Base-by-base conservation (phyloP, 2,888 invertebrate genomes). In the Meganola albula region DNA sequence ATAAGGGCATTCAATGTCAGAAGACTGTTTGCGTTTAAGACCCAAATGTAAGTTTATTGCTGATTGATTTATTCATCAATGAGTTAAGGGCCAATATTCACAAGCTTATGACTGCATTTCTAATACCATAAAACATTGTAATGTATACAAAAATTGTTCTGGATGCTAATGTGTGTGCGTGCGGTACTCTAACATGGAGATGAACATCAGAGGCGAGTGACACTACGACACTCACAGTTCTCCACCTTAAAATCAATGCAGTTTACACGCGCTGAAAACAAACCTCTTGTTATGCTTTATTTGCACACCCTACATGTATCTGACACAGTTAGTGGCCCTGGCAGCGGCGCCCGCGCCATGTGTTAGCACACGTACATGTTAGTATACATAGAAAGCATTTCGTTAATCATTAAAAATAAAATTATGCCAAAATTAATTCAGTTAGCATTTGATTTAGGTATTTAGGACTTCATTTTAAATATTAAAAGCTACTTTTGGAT, bases 241-340 rank as follows among this genome's bases (percentile, higher is more conserved):
- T 87, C 87, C 85, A 87, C 87, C 82, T 87, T 87, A 84, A 87
- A 86, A 87, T 87, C 87, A 86, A 87, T 84, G 87, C 84, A 85
- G 86, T 87, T 87, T 76, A 87, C 85, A 82, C 87, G 87, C 72
- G 87, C 87, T 87, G 87, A 86, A 82, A 87, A 85, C 82, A 86
- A 83, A 84, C 73, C 76, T 74, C 67, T 64, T 54, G 74, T 84
- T 83, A 84, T 65, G 69, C 68, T 71, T 73, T 62, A 66, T 71
- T 64, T 62, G 66, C 69, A 77, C 72, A 74, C 66, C 70, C 67
- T 71, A 70, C 31, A 40, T 36, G 31, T 30, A 48, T 39, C 21
- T 37, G 38, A 33, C 28, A 53, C 20, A 40, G 31, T 35, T 35
- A 29, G 37, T 28, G 30, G 38, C 37, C 22, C 31, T 24, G 12